Conservation (phyloP, 2,797 vertebrate species). For the Ciconia nigra region DNA sequence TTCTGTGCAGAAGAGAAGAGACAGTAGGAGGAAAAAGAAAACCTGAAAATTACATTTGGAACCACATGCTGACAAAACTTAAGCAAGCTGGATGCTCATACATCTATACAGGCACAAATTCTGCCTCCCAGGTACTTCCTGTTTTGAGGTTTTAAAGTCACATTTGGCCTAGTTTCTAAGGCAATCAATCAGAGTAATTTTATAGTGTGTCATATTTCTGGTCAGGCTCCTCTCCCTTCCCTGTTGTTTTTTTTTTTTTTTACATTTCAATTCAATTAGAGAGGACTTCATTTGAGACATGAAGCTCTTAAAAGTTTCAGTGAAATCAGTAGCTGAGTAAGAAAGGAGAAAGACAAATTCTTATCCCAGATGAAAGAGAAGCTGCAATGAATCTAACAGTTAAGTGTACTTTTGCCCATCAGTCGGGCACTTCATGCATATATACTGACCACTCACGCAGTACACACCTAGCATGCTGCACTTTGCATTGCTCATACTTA, state of each 20-base stretch:
- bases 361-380: neutral
- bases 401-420: neutral
- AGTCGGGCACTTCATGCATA: neutral
- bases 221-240: neutral
- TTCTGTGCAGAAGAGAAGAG: neutral
- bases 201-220: neutral
- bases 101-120: neutral
- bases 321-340: neutral
- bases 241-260: neutral
- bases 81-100: neutral
- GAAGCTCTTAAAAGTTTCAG: neutral
- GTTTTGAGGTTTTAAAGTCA: neutral
- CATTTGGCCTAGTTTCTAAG: neutral
- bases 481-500: neutral
- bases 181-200: neutral
- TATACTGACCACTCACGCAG: fast-evolving
- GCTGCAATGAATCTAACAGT: neutral
- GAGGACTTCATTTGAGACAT: neutral
- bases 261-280: neutral
- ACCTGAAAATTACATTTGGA: neutral
- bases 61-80: neutral
- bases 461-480: neutral
- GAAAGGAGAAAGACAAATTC: neutral
- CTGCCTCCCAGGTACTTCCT: neutral
- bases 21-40: neutral